These are phyloP conservation scores for Ctenicera cuprea DNA, from an alignment of 2,888 invertebrate genomes.

Conservation along the genomic window DNA sequence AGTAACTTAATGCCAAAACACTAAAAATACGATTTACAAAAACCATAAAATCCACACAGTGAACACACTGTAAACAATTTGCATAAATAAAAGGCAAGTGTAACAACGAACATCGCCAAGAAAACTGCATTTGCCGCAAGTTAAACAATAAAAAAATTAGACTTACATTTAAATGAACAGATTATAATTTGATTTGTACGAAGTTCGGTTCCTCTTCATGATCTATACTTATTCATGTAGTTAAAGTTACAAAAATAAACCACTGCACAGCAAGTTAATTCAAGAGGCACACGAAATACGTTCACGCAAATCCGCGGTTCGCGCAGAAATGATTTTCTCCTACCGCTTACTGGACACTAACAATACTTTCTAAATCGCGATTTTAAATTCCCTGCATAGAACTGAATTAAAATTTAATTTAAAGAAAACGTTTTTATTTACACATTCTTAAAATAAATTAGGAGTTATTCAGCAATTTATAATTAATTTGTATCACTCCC, in stretches of 20 bases:
- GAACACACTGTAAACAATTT: neutral
- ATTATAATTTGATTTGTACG: slow-evolving; percentile 19
- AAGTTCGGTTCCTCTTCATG: slow-evolving; percentile 41
- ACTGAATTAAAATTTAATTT: neutral
- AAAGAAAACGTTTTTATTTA: slow-evolving; percentile 1
- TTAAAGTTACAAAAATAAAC: slow-evolving; percentile 33
- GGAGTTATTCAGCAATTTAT: neutral
- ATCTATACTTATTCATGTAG: slow-evolving; percentile 32
- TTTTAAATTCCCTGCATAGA: slow-evolving; percentile 10
- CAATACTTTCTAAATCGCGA: slow-evolving; percentile 42
- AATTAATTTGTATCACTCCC: neutral
- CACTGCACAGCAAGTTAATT: slow-evolving; percentile 40
- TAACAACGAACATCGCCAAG: no score
- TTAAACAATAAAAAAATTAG: neutral
- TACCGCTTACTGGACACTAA: slow-evolving; percentile 16
- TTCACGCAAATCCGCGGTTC: slow-evolving; percentile 39
- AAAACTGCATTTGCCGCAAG: neutral
- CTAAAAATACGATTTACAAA: no score
- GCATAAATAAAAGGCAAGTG: slow-evolving; percentile 12
- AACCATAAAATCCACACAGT: no score
- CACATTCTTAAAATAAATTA: neutral
- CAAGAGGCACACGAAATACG: slow-evolving; percentile 38
- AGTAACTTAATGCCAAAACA: no score
- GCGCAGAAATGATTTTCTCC: slow-evolving; percentile 37
- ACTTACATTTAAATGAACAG: slow-evolving; percentile 32